phyloP scores from a whole-genome alignment of 2,888 invertebrate genomes.

The Ganaspis brasiliensis region DNA sequence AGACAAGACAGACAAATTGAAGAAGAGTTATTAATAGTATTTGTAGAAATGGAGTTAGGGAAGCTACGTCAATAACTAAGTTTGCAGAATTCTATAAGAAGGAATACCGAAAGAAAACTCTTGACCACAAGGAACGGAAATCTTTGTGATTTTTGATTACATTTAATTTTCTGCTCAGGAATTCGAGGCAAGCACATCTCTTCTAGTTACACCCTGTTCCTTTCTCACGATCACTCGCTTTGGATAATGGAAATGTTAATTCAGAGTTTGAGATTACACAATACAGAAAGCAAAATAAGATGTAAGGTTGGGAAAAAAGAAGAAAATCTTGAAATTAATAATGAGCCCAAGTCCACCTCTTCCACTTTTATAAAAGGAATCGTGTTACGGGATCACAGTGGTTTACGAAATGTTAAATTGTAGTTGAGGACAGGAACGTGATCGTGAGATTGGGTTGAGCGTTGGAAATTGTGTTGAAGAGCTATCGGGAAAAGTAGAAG shows the following conservation, averaged over 20 bases:
- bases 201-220: neutral
- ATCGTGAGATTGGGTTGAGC: constrained; percentile 46
- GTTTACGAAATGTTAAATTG: constrained; percentile 37
- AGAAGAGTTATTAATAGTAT: constrained; percentile 5
- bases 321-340: constrained; percentile 39
- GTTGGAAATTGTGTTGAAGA: constrained; percentile 23
- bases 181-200: neutral
- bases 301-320: constrained; percentile 15
- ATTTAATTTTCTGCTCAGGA: constrained; percentile 1
- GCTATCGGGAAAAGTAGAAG: constrained; percentile 33
- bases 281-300: neutral
- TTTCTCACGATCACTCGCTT: constrained; percentile 23
- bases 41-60: neutral
- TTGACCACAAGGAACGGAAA: neutral
- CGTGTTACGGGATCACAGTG: constrained; percentile 45
- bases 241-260: neutral
- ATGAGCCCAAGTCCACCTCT: constrained; percentile 60
- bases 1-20: neutral
- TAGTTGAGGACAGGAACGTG: constrained; percentile 41
- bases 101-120: too few species aligned
- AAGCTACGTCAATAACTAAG: neutral
- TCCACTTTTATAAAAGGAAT: constrained; percentile 58
- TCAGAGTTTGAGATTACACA: constrained; percentile 11
- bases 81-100: too few species aligned
- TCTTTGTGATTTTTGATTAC: neutral